A percentile compares a stretch with the other conserved stretches of the same genome.
Conservation (phyloP, 2,797 vertebrate genomes). For the Acropternis orthonyx region DNA sequence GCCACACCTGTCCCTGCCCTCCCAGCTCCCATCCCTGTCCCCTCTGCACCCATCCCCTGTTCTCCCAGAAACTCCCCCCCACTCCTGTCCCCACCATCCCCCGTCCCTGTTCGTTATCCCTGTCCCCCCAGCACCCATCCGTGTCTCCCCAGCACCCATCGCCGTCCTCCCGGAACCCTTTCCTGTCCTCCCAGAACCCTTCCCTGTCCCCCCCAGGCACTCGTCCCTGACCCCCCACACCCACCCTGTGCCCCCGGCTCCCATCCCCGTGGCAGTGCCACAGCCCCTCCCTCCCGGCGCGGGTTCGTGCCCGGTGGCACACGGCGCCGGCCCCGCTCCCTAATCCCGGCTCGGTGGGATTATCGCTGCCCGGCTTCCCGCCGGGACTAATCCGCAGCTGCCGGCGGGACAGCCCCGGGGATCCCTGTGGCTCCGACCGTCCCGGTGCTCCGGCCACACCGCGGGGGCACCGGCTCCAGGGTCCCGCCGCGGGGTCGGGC, state of each 20-base stretch:
- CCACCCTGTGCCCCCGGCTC: background rate
- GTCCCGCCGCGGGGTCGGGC: rapidly evolving
- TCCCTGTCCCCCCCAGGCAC: background rate
- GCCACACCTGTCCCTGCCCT: too few species aligned
- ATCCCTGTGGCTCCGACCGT: background rate
- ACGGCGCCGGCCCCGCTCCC: background rate
- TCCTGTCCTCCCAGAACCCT: background rate
- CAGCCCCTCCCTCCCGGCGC: background rate
- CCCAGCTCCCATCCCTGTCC: background rate
- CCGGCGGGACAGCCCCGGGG: background rate
- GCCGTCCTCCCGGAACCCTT: too few species aligned
- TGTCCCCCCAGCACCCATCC: background rate
- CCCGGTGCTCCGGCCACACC: background rate
- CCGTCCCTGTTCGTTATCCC: background rate
- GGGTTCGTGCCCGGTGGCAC: background rate
- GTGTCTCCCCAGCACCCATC: too few species aligned
- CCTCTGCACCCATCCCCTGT: too few species aligned
- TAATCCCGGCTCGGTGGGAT: background rate
- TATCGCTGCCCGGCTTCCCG: background rate
- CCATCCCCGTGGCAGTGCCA: background rate
- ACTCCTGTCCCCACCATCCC: background rate
- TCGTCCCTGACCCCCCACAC: too few species aligned
- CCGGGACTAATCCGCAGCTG: background rate
- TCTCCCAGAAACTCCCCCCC: too few species aligned
- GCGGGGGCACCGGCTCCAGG: background rate